phyloP scores from a whole-genome alignment of 37 sponge, comb jelly and placozoan species.

The Axinella damicornis region DNA sequence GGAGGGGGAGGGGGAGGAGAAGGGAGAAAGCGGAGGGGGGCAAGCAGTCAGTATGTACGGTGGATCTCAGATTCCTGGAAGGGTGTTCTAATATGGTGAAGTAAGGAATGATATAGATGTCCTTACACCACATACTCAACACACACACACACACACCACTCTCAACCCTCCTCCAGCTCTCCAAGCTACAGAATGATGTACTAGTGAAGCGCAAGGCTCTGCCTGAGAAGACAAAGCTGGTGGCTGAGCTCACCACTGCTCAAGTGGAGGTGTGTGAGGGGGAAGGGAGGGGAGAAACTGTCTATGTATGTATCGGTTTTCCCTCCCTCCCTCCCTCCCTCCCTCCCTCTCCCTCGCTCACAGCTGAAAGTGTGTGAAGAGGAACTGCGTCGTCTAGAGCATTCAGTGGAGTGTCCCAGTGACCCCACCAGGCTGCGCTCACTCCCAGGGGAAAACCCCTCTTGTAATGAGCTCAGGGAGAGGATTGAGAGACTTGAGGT shows the following conservation, averaged over 20 bases:
- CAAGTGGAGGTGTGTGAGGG: conserved; percentile 64
- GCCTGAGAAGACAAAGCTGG: conserved; percentile 65
- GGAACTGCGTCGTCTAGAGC: conserved; percentile 64
- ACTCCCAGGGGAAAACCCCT: conserved; percentile 72
- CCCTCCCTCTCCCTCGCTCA: not conserved
- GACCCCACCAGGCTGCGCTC: conserved; percentile 66
- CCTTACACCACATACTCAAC: too few relatives aligned
- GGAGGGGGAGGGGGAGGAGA: not conserved
- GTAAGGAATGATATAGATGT: too few relatives aligned
- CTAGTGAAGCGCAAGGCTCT: conserved; percentile 63
- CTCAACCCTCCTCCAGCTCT: too few relatives aligned
- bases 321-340: not conserved
- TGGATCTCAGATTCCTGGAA: too few relatives aligned
- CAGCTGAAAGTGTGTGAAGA: conserved; percentile 74
- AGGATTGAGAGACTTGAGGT: conserved; percentile 80
- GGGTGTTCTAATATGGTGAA: too few relatives aligned
- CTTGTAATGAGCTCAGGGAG: conserved; percentile 56
- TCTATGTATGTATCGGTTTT: too few relatives aligned
- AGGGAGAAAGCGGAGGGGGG: too few relatives aligned
- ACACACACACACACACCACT: too few relatives aligned
- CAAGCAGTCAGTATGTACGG: too few relatives aligned
- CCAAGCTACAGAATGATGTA: conserved; percentile 73
- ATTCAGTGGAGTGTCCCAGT: conserved; percentile 75
- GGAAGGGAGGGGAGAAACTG: too few relatives aligned
- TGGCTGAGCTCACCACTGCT: conserved; percentile 61